phyloP scores from a whole-genome alignment of 2,113 vertebrate species.

The Sapajus apella region DNA sequence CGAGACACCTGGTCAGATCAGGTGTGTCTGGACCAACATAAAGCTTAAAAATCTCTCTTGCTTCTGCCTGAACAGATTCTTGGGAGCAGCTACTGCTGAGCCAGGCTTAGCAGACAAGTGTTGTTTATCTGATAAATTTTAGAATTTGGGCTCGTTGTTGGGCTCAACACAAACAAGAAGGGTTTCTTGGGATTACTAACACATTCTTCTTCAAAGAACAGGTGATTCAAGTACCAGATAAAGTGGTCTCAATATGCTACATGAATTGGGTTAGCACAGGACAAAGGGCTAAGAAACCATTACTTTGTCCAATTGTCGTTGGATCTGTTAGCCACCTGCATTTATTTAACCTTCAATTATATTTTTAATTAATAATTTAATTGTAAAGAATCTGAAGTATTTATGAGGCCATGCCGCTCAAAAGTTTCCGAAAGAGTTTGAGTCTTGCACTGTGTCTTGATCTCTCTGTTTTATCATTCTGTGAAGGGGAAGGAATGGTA shows the following conservation, averaged over 20 bases:
- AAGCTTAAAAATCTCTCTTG: neutral
- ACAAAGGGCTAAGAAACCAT: neutral
- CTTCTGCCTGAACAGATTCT: neutral
- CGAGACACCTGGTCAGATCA: neutral
- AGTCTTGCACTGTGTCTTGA: neutral
- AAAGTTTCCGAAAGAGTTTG: neutral
- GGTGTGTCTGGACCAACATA: neutral
- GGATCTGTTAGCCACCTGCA: neutral
- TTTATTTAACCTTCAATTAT: neutral
- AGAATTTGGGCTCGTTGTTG: neutral
- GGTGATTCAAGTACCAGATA: neutral
- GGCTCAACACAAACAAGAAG: neutral
- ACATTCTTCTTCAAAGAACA: constrained; percentile 16
- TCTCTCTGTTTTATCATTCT: neutral
- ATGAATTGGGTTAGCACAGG: neutral
- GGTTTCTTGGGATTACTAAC: constrained; percentile 26
- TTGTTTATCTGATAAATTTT: constrained; percentile 21
- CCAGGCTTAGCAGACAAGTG: neutral
- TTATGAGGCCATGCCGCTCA: neutral
- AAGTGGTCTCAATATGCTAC: neutral
- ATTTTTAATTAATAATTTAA: neutral
- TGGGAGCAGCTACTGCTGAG: neutral
- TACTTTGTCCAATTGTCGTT: neutral
- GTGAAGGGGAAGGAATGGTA: neutral
- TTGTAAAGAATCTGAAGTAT: neutral